Base-by-base conservation (phyloP, 2,888 invertebrate genomes). In the Nephrotoma guestfalica region DNA sequence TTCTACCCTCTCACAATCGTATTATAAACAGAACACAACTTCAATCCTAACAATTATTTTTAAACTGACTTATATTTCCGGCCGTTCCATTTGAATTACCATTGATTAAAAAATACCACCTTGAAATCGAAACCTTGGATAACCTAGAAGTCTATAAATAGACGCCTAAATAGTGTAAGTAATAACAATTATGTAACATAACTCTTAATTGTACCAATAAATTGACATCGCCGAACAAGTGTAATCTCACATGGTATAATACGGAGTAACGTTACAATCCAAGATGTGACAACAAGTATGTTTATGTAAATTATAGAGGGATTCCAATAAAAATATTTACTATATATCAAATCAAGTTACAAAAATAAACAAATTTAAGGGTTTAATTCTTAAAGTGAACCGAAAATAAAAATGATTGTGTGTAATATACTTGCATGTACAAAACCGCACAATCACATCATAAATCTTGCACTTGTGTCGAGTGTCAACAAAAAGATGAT, bases 401-500 rank as follows among this genome's bases (percentile, higher is more conserved):
- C 30, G 9, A 18, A 30, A 30, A 9, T 57, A 15, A 30, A 71
- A 30, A 71, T 71, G 51, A 71, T 71, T 30, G 71, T 71, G 85
- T 85, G 85, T 85, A 85, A 85, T 57, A 30, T 30, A 30, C 30
- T 30, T 3, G 30, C 3, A 30, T 30, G 30, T 30, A 57, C 51
- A 57, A 30, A 71, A 71, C 71, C 71, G 18, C 57, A 85, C 85
- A 43, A 43, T 85, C 42, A 85, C 85, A 43, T 43, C 42, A 85
- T 86, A 87, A 86, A 86, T 87, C 86, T 86, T 87, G 86, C 87
- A 87, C 87, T 87, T 87, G 87, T 86, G 87, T 57, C 87, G 41
- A 42, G 30, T 85, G 87, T 87, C 87, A 87, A 57, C 51, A 18
- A 71, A 71, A 71, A 71, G 30, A 2, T 47, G 30, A 2, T 47